A percentile compares a stretch with the other conserved stretches of the same genome.
Conservation (phyloP, 2,113 vertebrate species). For the Australoheros scitulus region DNA sequence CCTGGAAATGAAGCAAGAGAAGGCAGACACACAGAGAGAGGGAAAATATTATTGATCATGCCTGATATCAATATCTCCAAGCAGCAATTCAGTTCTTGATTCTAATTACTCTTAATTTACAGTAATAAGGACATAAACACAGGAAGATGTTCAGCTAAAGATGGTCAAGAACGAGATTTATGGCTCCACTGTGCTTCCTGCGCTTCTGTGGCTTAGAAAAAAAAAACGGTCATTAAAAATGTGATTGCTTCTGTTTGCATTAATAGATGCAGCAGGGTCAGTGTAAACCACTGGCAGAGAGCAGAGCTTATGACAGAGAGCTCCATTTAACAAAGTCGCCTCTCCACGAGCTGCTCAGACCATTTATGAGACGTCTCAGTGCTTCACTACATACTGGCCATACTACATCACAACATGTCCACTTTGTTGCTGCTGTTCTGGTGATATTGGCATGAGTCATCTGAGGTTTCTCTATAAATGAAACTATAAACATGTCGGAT, state of each 20-base stretch:
- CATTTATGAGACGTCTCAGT: slow-evolving; percentile 16
- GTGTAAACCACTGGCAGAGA: not conserved
- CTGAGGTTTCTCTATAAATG: not conserved
- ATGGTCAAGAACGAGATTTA: not conserved
- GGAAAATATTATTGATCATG: slow-evolving; percentile 29
- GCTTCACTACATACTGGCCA: slow-evolving; percentile 23
- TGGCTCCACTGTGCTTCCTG: not conserved
- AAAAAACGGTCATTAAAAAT: not conserved
- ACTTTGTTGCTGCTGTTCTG: not conserved
- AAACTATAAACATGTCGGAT: not conserved
- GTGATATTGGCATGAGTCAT: not conserved
- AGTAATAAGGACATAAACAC: not conserved
- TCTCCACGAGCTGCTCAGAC: slow-evolving; percentile 9
- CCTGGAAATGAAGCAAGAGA: slow-evolving; percentile 46
- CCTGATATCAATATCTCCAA: not conserved
- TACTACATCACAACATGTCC: slow-evolving; percentile 13
- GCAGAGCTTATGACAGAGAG: not conserved
- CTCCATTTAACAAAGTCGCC: not conserved
- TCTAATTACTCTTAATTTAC: not conserved
- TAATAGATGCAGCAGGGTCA: not conserved
- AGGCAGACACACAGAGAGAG: slow-evolving; percentile 8
- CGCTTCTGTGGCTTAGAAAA: not conserved
- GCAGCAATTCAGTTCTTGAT: not conserved
- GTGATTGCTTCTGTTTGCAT: not conserved
- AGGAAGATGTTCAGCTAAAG: not conserved